Evolutionary conservation across 1,140 invertebrate genomes (phyloP), one percentile per base, ranked within the genome.

Genomic region (Caenorhabditis remanei): DNA sequence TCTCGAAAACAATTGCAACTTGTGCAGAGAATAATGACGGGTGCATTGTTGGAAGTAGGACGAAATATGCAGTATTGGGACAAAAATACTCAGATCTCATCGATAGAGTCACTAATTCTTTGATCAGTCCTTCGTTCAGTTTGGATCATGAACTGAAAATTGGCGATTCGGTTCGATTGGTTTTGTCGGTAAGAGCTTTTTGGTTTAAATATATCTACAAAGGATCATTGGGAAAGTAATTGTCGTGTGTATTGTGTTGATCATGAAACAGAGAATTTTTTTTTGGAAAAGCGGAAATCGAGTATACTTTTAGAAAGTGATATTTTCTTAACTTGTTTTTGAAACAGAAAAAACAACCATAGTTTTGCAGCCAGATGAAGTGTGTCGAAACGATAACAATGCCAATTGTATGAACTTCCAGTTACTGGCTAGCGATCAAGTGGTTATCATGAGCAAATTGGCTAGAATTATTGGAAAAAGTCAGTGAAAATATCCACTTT

Each of bases 381-480:
- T 79, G 8, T 8, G 71, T 0, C 16, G 71, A 24, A 50, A 79
- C 11, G 71, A 79, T 4, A n/a, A 43, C 11, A 50, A 79, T 19
- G 16, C 71, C 8, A 79, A 79, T 16, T 24, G 46, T 7, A 79
- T 79, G 21, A n/a, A n/a, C 19, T 79, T 21, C 14, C 71, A 79
- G 13, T 50, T 79, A n/a, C n/a, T 79, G 13, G 71, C 71, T 24
- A 43, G 46, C 4, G 71, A 79, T 79, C 71, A 79, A 24, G 71
- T 79, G 7, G n/a, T 79, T 14, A 79, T 79, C 16, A 79, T 79
- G 71, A 79, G 71, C 46, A 79, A 79, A 13, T 50, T 79, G 71
- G 71, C 71, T 24, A 79, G 46, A 50, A 50, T 79, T 11, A 50
- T 79, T 43, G 71, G 71, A 19, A 79, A 79, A 79, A 50, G 71